Evolutionary conservation across 2,797 vertebrate genomes (phyloP), one percentile per base, ranked within the genome.

Genomic region (Diceros bicornis): DNA sequence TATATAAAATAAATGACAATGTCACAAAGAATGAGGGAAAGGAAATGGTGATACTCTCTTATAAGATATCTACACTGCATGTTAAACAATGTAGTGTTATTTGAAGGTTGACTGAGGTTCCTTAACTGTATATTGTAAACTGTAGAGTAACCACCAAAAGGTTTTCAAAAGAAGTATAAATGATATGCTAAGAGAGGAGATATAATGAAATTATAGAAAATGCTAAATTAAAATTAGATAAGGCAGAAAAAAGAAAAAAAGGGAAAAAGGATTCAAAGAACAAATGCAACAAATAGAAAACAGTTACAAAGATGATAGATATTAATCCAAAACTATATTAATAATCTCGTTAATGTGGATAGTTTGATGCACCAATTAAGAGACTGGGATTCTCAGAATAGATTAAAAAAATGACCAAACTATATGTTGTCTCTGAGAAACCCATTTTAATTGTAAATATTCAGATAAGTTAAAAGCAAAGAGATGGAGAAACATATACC

Each of bases 381-480:
- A 71, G 72, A 71, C 9, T 11, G 8, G 21, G 55, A 64, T 86
- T 89, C n/a, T 55, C 34, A 47, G 84, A 86, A 21, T 59, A n/a
- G 21, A 41, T 68, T 68, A 29, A 59, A 93, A 89, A 84, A 37
- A 71, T 2, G 47, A 66, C 41, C 14, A 77, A 90, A 79, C 14
- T 72, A n/a, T 50, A 14, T 78, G 37, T 66, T 47, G 68, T 95
- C 57, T 78, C 69, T n/a, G 34, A 92, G 27, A 89, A 96, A 88
- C 20, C 1, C 9, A 47, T n/a, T 78, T 79, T 68, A 52, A 25
- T 34, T 41, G 41, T 52, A 72, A 83, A 62, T 44, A 79, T 92
- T 78, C 7, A 37, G 89, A 8, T 62, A 84, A 88, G 34, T 59
- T 71, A 79, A 75, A 87, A 83, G 52, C 57, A 74, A 91, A 74